Percentiles rank a stretch among this genome's conserved stretches.
phyloP scores from a whole-genome alignment of 53 echinoderm and acorn worm species.

The Zoroaster sp. region DNA sequence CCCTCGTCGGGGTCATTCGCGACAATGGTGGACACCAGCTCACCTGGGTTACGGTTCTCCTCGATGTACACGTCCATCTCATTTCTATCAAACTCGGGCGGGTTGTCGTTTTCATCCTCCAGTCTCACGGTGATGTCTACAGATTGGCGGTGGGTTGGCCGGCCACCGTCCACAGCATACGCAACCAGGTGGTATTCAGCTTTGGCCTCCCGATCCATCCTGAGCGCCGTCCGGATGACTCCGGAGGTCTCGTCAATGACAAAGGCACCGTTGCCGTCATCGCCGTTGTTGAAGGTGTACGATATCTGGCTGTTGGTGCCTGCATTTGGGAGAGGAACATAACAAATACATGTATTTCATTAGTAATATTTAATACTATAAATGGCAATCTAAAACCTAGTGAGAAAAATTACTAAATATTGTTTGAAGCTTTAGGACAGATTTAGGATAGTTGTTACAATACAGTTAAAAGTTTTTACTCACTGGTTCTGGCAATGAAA shows the following conservation, averaged over 20 bases:
- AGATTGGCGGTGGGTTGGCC: slow-evolving; percentile 61
- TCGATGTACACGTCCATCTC: slow-evolving; percentile 72
- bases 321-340: slow-evolving; percentile 33
- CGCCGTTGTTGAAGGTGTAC: slow-evolving; percentile 85
- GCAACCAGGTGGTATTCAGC: slow-evolving; percentile 84
- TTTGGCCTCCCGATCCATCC: slow-evolving; percentile 82
- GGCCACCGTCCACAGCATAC: slow-evolving; percentile 77
- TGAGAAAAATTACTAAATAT: too few species aligned
- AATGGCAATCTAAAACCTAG: too few species aligned
- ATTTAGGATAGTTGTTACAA: too few species aligned
- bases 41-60: slow-evolving; percentile 82
- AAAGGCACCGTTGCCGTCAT: slow-evolving; percentile 92
- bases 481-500: too few species aligned
- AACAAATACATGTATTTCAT: too few species aligned
- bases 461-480: too few species aligned
- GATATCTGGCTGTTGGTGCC: slow-evolving; percentile 84
- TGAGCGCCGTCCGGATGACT: slow-evolving; percentile 81
- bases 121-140: slow-evolving; percentile 69
- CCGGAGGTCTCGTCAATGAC: slow-evolving; percentile 89
- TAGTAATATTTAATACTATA: too few species aligned
- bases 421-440: too few species aligned
- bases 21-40: slow-evolving; percentile 67
- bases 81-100: slow-evolving; percentile 63
- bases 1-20: slow-evolving; percentile 88
- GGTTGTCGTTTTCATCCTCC: slow-evolving; percentile 89